Evolutionary conservation across 2,797 vertebrate genomes (phyloP).

Genomic region (Staurois parvus): DNA sequence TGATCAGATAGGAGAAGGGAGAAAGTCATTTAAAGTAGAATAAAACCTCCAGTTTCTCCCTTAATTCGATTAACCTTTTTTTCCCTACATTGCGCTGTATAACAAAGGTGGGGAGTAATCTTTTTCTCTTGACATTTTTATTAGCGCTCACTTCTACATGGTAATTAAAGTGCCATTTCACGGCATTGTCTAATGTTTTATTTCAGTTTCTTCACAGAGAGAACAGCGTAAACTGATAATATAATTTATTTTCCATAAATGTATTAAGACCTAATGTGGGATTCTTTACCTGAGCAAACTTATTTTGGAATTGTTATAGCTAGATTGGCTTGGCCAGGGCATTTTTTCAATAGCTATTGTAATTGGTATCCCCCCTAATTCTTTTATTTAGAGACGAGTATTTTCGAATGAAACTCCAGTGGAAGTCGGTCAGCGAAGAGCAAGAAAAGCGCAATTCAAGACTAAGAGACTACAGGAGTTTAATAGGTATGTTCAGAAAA

Average conservation of each 20-base stretch:
- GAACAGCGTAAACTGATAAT: slow-evolving; percentile 15
- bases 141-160: slow-evolving; percentile 40
- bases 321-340: slow-evolving; percentile 5
- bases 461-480: slow-evolving; percentile 91
- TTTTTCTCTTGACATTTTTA: slow-evolving; percentile 54
- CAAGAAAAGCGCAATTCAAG: slow-evolving; percentile 94
- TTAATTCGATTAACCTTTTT: slow-evolving; percentile 54
- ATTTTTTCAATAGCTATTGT: slow-evolving; percentile 18
- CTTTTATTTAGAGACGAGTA: slow-evolving; percentile 87
- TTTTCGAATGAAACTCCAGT: slow-evolving; percentile 98
- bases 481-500: slow-evolving; percentile 84
- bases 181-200: slow-evolving; percentile 51
- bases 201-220: slow-evolving; percentile 42
- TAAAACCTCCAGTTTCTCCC: slow-evolving; percentile 41
- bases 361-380: slow-evolving; percentile 6
- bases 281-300: slow-evolving; percentile 30
- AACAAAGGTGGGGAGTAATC: slow-evolving; percentile 44
- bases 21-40: slow-evolving; percentile 54
- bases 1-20: slow-evolving; percentile 40
- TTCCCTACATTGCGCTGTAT: slow-evolving; percentile 30
- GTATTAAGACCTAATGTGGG: slow-evolving; percentile 21
- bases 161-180: slow-evolving; percentile 56
- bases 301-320: slow-evolving; percentile 61
- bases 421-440: slow-evolving; percentile 95
- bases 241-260: slow-evolving; percentile 36